Evolutionary conservation across 2,888 invertebrate genomes (phyloP), one percentile per base, ranked within the genome.

Genomic region (Noctua pronuba): DNA sequence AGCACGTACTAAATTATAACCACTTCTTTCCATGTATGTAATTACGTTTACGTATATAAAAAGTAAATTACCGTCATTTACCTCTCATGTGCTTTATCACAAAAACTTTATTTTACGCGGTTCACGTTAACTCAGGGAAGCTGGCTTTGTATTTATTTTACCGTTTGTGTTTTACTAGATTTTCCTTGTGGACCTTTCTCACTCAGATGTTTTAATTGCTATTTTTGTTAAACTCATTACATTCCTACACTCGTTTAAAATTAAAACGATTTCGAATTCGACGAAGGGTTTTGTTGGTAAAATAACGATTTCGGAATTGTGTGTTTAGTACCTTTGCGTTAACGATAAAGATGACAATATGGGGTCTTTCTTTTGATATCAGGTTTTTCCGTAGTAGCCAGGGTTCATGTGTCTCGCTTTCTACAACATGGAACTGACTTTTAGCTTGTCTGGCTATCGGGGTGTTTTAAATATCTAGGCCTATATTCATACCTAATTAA

Each of bases 71-170:
- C 52, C 31, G 5, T 28, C 58, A 35, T 80, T 70, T 60, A 18
- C 44, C 38, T 69, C 38, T 41, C 38, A 52, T 41, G 46, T 46
- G 52, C 18, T 69, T 62, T 62, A 70, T 55, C 55, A 62, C 49
- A 81, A 16, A 72, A 60, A 66, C 16, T 52, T 67, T n/a, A n/a
- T 82, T 62, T 62, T 31, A 7, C 38, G 38, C 66, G 46, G 69
- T 58, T 64, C 13, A 64, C 35, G 35, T 65, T 80, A 35, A 44
- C 44, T 60, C n/a, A 8, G 49, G 41, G 28, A 58, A 80, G 31
- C 52, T 52, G 38, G 38, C 62, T 62, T 66, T 64, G 31, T 31
- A n/a, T 52, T 64, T 72, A 71, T 46, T 75, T 75, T 35, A 41
- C 38, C 16, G 31, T 38, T 35, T 49, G 3, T 10, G 6, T 21